These are phyloP conservation scores for Danio kyathit DNA, from an alignment of 2,797 vertebrate species.

Conservation along the genomic window DNA sequence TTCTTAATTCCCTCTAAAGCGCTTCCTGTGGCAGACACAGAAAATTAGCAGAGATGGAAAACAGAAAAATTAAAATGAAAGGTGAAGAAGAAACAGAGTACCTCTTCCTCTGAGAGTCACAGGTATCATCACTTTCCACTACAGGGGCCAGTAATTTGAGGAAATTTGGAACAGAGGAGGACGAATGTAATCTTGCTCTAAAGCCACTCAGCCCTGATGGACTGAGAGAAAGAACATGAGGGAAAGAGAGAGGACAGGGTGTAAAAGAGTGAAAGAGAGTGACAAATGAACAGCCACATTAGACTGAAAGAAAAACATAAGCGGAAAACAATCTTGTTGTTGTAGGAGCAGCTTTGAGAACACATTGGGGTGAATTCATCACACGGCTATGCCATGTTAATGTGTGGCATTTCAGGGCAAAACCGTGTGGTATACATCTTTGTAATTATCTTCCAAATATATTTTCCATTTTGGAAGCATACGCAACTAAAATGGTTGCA, in stretches of 20 bases:
- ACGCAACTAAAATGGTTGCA: no score
- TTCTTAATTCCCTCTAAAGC: background rate
- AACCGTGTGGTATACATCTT: background rate
- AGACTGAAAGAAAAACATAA: conserved; percentile 1
- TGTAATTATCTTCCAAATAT: no score
- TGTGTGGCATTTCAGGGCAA: background rate
- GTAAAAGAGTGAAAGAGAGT: conserved; percentile 9
- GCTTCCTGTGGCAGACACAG: background rate
- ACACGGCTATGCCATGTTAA: background rate
- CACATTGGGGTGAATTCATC: background rate
- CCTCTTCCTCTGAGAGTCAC: conserved; percentile 83
- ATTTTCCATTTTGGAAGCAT: no score
- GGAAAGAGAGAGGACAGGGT: conserved; percentile 46
- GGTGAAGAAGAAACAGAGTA: conserved; percentile 72
- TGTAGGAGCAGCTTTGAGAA: background rate
- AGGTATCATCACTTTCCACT: conserved; percentile 90
- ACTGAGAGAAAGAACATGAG: conserved; percentile 73
- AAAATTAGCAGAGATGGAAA: background rate
- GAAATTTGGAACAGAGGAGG: conserved; percentile 99
- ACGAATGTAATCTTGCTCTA: conserved; percentile 93
- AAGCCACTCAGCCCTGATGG: conserved; percentile 84
- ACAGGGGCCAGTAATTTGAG: conserved; percentile 99
- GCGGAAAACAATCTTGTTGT: background rate
- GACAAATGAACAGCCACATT: background rate
- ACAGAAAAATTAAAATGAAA: background rate